Base-by-base conservation (phyloP, 1,140 invertebrate species). In the Cheumatopsyche charites region DNA sequence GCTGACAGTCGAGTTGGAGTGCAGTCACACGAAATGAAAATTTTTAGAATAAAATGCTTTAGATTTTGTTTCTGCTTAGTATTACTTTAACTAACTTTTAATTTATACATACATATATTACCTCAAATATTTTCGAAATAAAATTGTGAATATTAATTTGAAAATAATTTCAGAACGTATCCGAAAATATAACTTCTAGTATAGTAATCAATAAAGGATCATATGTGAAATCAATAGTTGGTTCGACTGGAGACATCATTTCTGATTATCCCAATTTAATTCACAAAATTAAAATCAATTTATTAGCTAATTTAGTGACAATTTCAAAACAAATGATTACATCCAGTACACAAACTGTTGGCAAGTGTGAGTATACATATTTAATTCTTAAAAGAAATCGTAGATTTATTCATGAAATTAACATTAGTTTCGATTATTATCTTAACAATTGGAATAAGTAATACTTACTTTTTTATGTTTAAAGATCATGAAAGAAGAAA, bases 231-330 rank as follows among this genome's bases (percentile, higher is more conserved):
- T 41, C 75, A 26, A 68, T 73, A 58, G 73, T 61, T 19, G 81
- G 80, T 15, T 70, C 74, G 7, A 75, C 82, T 61, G 81, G 82
- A 29, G 82, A 84, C 68, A 80, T 87, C 79, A 81, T 87, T 43
- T 85, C 85, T 1, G 80, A 78, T 42, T 77, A 86, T 74, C 79
- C 79, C 52, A 82, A 84, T n/a, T 77, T 87, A 0, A 83, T 86
- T 70, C 81, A 81, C 36, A 81, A 80, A 67, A 80, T 87, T 7
- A 84, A 84, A 75, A 82, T 80, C 12, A 82, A 87, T 70, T 78
- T 88, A 2, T 83, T 88, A 66, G 84, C 86, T 71, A 81, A 81
- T 63, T 77, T 85, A 7, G 79, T 80, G 21, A 71, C 77, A n/a
- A 77, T 36, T 3, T 36, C 29, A 36, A 36, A 68, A 62, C 67